Evolutionary conservation across 2,888 invertebrate genomes (phyloP).

Genomic region (Drosophila merina): DNA sequence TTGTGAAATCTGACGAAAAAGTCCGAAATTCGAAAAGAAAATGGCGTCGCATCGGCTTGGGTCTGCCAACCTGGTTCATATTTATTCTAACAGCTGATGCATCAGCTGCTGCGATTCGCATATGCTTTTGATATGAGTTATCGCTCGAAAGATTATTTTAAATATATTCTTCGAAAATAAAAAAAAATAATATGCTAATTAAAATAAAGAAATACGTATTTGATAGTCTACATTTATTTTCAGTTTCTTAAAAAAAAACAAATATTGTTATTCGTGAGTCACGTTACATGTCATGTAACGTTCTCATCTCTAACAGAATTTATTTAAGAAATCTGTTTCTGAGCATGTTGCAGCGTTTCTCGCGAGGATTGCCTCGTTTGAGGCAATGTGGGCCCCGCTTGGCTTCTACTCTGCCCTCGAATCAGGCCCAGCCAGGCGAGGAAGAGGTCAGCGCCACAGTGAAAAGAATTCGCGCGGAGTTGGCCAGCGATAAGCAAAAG

Average conservation of each 20-base stretch:
- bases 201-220: too few species aligned
- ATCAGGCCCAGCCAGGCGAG: conserved; percentile 27
- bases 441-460: conserved; percentile 58
- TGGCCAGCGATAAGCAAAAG: conserved; percentile 83
- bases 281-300: conserved; percentile 10
- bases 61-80: conserved; percentile 46
- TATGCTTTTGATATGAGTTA: too few species aligned
- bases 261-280: conserved; percentile 14
- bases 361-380: neutral
- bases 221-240: neutral
- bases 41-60: conserved; percentile 58
- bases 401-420: conserved; percentile 35
- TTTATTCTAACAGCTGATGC: conserved; percentile 44
- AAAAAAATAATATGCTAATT: too few species aligned
- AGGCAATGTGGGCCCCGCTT: conserved; percentile 15
- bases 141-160: too few species aligned
- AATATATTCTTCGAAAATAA: too few species aligned
- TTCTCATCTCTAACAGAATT: conserved; percentile 13
- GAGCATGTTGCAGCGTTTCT: conserved; percentile 36
- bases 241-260: neutral
- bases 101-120: conserved; percentile 45
- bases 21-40: conserved; percentile 56
- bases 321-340: conserved; percentile 12
- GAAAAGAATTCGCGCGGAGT: conserved; percentile 71
- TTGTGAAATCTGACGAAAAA: conserved; percentile 48